These are phyloP conservation scores for Sorex maritimensis DNA, from an alignment of 2,797 vertebrate species.

Conservation along the genomic window DNA sequence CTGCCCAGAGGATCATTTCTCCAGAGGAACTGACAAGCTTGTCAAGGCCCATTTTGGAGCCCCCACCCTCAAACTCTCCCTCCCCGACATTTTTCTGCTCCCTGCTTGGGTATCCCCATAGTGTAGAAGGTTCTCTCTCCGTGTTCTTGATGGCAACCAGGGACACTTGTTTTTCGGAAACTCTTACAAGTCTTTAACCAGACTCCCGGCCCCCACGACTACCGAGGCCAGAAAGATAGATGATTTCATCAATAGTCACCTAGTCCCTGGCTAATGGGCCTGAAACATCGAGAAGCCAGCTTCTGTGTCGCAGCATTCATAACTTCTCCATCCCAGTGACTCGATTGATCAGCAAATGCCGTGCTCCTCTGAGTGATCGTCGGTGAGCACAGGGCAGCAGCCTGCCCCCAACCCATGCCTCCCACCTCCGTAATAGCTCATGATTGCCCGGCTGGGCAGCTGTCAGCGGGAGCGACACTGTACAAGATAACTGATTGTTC, in stretches of 20 bases:
- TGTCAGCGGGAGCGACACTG: conserved; percentile 86
- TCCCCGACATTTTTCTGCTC: not conserved
- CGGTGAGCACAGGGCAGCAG: conserved; percentile 86
- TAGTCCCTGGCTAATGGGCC: conserved; percentile 91
- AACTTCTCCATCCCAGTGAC: conserved; percentile 91
- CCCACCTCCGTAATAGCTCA: conserved; percentile 89
- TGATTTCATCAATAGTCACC: conserved; percentile 91
- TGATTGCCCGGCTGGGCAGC: conserved; percentile 89
- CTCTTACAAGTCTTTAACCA: conserved; percentile 21
- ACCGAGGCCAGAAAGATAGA: conserved; percentile 54
- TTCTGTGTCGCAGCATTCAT: conserved; percentile 91
- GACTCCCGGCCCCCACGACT: conserved; percentile 56
- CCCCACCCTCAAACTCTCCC: not conserved
- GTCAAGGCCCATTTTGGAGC: not conserved
- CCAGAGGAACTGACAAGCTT: not conserved
- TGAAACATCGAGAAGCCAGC: conserved; percentile 90
- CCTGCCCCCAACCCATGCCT: conserved; percentile 89
- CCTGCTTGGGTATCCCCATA: not conserved
- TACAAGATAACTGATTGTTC: conserved; percentile 92
- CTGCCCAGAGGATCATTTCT: not conserved
- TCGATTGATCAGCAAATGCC: conserved; percentile 93
- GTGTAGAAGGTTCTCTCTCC: not conserved
- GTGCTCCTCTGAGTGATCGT: conserved; percentile 90
- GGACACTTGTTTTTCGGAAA: conserved; percentile 50
- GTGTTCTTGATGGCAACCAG: not conserved